Percentiles rank a stretch among this genome's conserved stretches.
Conservation (phyloP, 2,113 vertebrate species). For the Rhizomys pruinosus region DNA sequence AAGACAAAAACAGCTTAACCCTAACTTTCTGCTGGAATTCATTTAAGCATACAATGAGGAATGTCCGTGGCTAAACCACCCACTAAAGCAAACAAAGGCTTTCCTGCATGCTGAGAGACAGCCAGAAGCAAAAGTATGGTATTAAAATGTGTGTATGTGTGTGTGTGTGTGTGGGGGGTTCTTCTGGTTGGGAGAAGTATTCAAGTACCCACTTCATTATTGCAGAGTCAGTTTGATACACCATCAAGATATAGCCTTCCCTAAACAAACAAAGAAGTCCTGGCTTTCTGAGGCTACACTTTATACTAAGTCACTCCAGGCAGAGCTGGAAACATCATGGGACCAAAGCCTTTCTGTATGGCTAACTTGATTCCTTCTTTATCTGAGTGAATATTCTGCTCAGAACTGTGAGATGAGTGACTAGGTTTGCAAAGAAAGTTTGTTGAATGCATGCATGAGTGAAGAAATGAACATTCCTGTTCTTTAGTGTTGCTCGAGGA, state of each 20-base stretch:
- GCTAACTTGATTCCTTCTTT: neutral
- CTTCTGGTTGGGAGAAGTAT: conserved; percentile 26
- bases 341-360: neutral
- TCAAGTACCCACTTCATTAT: conserved; percentile 22
- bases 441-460: neutral
- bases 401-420: neutral
- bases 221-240: neutral
- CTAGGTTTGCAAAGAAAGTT: neutral
- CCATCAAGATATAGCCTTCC: neutral
- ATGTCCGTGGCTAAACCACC: conserved; percentile 39
- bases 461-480: neutral
- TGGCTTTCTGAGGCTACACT: neutral
- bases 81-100: conserved; percentile 32
- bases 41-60: conserved; percentile 45
- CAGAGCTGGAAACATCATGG: neutral
- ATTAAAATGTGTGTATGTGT: neutral
- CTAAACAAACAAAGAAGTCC: neutral
- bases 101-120: conserved; percentile 53
- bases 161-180: too few relatives aligned
- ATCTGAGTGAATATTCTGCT: neutral
- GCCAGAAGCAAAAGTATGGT: conserved; percentile 23
- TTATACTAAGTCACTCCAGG: accelerated
- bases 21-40: conserved; percentile 70
- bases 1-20: conserved; percentile 39
- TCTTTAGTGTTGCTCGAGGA: neutral